Evolutionary conservation across 2,888 invertebrate species (phyloP), one percentile per base, ranked within the genome.

Genomic region (Epinotia brunnichana): DNA sequence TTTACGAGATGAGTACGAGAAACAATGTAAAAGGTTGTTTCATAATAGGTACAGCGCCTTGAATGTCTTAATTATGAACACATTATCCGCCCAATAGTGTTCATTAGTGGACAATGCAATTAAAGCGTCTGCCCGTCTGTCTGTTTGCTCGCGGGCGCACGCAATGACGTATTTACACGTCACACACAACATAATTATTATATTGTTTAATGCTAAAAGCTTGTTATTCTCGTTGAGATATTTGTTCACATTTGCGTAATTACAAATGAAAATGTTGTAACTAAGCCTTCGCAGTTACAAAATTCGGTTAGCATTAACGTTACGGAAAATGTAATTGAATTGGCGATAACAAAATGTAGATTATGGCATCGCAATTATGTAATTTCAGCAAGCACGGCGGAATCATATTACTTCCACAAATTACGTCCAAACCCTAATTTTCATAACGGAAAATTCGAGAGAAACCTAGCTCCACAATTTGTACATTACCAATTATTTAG

Each of bases 401-500:
- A 64, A 54, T 64, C 64, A 64, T 19, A 54, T 64, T 64, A 64
- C 51, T 72, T 62, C 61, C 62, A 70, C 62, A 61, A 68, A 61
- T 68, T 72, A 35, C 66, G 54, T 11, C 21, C 19, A 66, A 64
- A 71, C 24, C 62, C 61, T 68, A 72, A 72, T 68, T 60, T 68
- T 61, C 60, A 67, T 68, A 19, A 72, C 54, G 61, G 68, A 61
- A 57, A 53, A 71, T 71, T 62, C 68, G 54, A 63, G 68, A 24
- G 51, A 59, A 69, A 19, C 61, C 62, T 56, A 35, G 75, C 76
- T 77, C 77, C 48, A 48, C 48, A 48, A 48, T 48, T 48, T 48
- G 48, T 74, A 70, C 76, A 77, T 83, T 81, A 82, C 81, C 81
- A 82, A 81, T 80, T 84, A 82, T 81, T 83, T 84, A 83, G 80